phyloP scores from a whole-genome alignment of 2,797 vertebrate species.

The Sebastes jordani region DNA sequence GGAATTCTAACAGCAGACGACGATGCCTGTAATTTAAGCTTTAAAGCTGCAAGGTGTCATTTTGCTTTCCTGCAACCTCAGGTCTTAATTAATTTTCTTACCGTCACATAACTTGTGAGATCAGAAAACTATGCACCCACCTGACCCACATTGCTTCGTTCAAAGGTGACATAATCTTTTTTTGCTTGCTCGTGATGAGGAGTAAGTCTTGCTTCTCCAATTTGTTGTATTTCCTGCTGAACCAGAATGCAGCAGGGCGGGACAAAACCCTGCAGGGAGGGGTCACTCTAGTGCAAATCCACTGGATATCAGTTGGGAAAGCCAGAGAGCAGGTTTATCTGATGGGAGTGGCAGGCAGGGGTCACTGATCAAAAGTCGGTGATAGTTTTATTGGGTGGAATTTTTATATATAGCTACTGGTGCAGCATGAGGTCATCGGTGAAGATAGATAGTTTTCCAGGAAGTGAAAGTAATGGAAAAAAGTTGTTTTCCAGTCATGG shows the following conservation, averaged over 20 bases:
- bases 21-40: neutral
- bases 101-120: neutral
- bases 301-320: neutral
- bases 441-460: slow-evolving; percentile 11
- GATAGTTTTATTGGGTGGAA: neutral
- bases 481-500: neutral
- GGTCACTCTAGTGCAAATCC: neutral
- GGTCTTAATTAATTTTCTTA: neutral
- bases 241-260: neutral
- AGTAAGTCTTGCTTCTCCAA: slow-evolving; percentile 24
- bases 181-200: neutral
- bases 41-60: neutral
- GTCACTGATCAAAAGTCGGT: neutral
- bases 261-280: neutral
- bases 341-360: neutral
- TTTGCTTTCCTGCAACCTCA: neutral
- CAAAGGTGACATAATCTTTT: neutral
- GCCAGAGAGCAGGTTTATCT: neutral
- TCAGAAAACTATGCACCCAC: neutral
- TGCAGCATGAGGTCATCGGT: slow-evolving; percentile 16
- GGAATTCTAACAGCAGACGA: neutral
- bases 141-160: slow-evolving; percentile 5
- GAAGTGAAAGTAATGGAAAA: slow-evolving; percentile 23
- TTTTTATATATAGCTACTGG: neutral
- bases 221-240: slow-evolving; percentile 20